A percentile compares a stretch with the other conserved stretches of the same genome.
Conservation (phyloP, 2,888 invertebrate genomes). For the Volucella bombylans region DNA sequence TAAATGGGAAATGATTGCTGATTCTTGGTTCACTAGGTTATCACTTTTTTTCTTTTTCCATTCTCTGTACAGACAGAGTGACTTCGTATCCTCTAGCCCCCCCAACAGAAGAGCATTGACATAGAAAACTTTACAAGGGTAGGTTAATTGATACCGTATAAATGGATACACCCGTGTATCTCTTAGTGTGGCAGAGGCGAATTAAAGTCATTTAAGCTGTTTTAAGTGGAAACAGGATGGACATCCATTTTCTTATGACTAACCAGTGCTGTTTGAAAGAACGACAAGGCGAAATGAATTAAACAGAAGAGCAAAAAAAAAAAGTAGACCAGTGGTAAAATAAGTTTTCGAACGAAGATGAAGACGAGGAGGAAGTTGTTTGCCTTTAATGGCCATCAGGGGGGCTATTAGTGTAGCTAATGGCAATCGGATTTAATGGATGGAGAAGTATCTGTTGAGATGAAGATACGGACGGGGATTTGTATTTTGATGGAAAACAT, state of each 20-base stretch:
- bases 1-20: neutral
- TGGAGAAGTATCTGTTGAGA: conserved; percentile 9
- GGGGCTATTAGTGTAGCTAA: conserved; percentile 47
- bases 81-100: neutral
- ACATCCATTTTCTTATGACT: conserved; percentile 46
- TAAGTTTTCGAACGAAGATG: neutral
- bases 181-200: conserved; percentile 36
- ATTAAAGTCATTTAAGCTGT: conserved; percentile 60
- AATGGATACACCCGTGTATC: conserved; percentile 34
- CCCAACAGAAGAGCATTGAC: neutral
- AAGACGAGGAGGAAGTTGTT: neutral
- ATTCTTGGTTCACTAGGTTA: conserved; percentile 3
- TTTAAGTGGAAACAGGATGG: conserved; percentile 29
- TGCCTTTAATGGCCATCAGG: conserved; percentile 26
- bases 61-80: neutral
- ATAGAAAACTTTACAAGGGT: conserved; percentile 33
- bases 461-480: neutral
- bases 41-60: conserved; percentile 23
- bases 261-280: neutral
- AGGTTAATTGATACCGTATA: conserved; percentile 62
- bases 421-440: conserved; percentile 44
- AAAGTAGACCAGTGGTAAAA: neutral
- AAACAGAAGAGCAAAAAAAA: neutral
- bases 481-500: neutral
- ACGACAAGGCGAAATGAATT: neutral